These are phyloP conservation scores for Pitta sordida DNA, from an alignment of 2,113 vertebrate species.

Conservation along the genomic window DNA sequence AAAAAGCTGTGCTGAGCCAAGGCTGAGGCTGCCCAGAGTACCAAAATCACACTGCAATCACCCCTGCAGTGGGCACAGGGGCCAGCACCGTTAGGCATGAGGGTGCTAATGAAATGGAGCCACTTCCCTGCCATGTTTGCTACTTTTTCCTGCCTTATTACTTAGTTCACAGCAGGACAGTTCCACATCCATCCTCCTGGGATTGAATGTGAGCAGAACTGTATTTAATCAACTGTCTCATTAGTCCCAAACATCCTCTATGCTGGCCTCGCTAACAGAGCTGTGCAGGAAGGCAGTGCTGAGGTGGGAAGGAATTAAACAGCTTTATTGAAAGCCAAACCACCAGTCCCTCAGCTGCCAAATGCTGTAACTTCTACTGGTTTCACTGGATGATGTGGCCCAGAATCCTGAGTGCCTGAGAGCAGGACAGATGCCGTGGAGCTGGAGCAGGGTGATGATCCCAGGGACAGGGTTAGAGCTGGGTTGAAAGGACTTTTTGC, in stretches of 20 bases:
- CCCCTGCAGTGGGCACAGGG: neutral
- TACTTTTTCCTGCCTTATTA: neutral
- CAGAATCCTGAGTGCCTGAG: rapidly evolving
- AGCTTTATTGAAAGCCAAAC: neutral
- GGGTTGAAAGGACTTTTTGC: neutral
- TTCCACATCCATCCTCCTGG: neutral
- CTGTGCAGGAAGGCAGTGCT: neutral
- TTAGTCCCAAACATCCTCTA: neutral
- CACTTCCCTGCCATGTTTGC: neutral
- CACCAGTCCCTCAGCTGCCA: neutral
- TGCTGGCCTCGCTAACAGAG: rapidly evolving
- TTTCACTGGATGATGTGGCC: neutral
- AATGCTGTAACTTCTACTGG: neutral
- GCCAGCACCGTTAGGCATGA: rapidly evolving
- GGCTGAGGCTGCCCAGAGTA: neutral
- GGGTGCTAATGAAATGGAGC: neutral
- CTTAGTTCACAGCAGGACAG: neutral
- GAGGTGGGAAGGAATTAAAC: neutral
- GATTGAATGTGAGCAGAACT: neutral
- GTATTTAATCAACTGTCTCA: constrained; percentile 28
- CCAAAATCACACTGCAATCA: rapidly evolving
- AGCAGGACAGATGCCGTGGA: neutral
- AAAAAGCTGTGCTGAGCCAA: neutral
- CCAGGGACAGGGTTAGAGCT: neutral
- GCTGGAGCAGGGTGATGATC: rapidly evolving